Evolutionary conservation across 2,888 invertebrate species (phyloP), one percentile per base, ranked within the genome.

Genomic region (Drosophila fulvimacula): DNA sequence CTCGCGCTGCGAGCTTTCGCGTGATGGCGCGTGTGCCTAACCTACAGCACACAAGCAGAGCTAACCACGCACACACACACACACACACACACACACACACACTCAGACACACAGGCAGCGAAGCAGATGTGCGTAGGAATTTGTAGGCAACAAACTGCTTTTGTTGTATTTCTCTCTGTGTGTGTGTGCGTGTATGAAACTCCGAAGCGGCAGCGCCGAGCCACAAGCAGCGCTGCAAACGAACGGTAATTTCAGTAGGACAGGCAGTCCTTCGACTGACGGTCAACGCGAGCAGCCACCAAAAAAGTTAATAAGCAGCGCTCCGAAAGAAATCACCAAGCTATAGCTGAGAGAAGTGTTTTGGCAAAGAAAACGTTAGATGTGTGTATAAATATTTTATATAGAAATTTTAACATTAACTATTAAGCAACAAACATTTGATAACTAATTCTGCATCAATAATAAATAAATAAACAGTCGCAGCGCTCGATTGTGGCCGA

Each of bases 251-350:
- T 89, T 91, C 91, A 92, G 91, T 92, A 90, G 92, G 91, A 90
- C 91, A 89, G 76, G 79, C 91, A 92, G 92, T 92, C 91, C 91
- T 91, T 92, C 91, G 92, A 90, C 91, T 91, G 91, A 91, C 91
- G 91, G 85, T 86, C 91, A 91, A 82, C 91, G 91, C 89, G 87
- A 88, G 80, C 80, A 76, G 76, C 65, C 73, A 76, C 78, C 62
- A 78, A 83, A 73, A 71, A 63, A 71, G 27, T 51, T 57, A 63
- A 48, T 32, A 51, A 65, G 61, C 55, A 63, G 49, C 57, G 61
- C 27, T 21, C 52, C 17, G 62, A 59, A 73, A 61, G 60, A 72
- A 69, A 44, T 39, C 52, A 64, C 48, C 38, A 38, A 58, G 32
- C 44, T 36, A 52, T 15, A 34, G 42, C 10, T 3, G 7, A 30